Conservation (phyloP, 2,113 vertebrate genomes). For the Heloderma charlesbogerti region DNA sequence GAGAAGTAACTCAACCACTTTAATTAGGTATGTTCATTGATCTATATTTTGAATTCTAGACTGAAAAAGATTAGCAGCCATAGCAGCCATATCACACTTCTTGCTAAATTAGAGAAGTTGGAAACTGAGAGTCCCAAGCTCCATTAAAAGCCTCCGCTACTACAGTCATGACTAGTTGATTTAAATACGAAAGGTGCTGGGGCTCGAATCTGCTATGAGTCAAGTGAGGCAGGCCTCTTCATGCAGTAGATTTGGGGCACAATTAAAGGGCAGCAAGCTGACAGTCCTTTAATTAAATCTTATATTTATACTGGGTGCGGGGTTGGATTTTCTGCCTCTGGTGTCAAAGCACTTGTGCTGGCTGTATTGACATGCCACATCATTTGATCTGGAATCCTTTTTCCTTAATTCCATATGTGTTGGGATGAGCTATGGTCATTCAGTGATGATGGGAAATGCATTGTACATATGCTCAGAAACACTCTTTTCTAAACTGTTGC, state of each 20-base stretch:
- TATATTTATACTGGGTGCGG: neutral
- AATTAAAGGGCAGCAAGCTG: neutral
- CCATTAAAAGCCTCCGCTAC: neutral
- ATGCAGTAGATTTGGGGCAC: neutral
- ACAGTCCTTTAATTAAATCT: constrained; percentile 7
- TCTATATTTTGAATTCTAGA: neutral
- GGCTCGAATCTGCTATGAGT: neutral
- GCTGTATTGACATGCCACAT: neutral
- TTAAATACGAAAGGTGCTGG: neutral
- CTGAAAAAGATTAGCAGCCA: neutral
- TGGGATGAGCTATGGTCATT: neutral
- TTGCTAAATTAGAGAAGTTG: neutral
- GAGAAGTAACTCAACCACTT: neutral
- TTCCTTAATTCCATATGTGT: neutral
- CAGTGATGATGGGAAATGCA: neutral
- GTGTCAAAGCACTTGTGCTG: neutral
- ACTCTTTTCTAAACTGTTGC: neutral
- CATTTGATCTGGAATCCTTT: neutral
- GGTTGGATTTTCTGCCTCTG: neutral
- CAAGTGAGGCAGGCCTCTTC: neutral
- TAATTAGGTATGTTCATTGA: neutral
- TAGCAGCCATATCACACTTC: neutral
- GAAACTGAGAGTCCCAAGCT: neutral
- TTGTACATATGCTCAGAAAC: neutral
- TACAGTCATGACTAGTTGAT: neutral